Evolutionary conservation across 2,113 vertebrate species (phyloP).

Genomic region (Mormyrus iriodes): DNA sequence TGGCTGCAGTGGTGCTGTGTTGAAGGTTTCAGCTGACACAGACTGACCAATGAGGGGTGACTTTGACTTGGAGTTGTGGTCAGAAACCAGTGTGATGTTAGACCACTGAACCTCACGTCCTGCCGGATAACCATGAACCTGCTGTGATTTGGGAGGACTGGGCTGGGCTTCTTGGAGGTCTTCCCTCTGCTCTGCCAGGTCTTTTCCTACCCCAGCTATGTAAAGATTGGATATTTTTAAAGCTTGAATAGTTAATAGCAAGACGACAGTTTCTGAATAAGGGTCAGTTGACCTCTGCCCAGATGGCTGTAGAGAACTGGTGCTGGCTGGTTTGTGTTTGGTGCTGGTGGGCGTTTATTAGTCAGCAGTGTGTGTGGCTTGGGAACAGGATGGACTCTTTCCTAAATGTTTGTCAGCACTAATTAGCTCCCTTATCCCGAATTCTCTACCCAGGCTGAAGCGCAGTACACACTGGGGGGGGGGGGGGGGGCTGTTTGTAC

Average conservation of each 20-base stretch:
- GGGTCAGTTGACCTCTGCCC: background rate
- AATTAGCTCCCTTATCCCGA: background rate
- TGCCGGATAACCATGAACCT: constrained; percentile 35
- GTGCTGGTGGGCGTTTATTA: background rate
- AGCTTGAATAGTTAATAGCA: background rate
- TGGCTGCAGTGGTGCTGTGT: background rate
- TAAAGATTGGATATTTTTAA: background rate
- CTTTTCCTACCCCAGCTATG: background rate
- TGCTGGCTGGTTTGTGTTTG: background rate
- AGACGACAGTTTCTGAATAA: background rate
- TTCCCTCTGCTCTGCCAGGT: background rate
- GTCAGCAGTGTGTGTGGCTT: background rate
- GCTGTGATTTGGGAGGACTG: background rate
- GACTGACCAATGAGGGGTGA: background rate
- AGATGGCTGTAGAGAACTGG: background rate
- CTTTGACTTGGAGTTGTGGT: background rate
- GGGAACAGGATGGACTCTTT: background rate
- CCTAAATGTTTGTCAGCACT: background rate
- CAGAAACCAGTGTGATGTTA: background rate
- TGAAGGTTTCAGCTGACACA: background rate
- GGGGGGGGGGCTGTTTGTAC: background rate
- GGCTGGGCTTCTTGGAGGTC: background rate
- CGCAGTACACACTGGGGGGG: background rate
- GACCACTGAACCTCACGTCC: background rate
- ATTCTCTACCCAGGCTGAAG: background rate